These are phyloP conservation scores for Drosophila nr. fundita DNA, from an alignment of 2,888 invertebrate species.

Conservation along the genomic window DNA sequence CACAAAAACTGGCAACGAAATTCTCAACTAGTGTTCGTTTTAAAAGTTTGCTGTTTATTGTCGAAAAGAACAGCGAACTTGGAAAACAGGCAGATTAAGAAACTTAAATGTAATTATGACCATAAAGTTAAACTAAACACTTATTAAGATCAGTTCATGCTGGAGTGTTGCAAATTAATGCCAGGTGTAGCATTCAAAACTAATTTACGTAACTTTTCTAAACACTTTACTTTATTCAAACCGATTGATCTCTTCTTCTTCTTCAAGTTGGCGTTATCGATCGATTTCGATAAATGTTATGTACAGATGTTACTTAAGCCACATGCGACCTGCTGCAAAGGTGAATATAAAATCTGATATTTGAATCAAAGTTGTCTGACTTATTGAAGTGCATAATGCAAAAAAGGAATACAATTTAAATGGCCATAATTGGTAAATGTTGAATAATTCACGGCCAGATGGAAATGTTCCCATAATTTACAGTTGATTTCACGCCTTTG, in stretches of 20 bases:
- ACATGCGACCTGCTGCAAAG: too few species aligned
- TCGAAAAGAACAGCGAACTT: neutral
- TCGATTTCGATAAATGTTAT: neutral
- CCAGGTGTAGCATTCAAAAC: neutral
- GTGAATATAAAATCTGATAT: neutral
- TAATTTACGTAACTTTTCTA: too few species aligned
- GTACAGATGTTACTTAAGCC: neutral
- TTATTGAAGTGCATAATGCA: neutral
- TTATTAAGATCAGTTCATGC: neutral
- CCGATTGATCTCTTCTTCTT: neutral
- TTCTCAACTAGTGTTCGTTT: constrained; percentile 16
- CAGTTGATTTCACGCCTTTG: constrained; percentile 21
- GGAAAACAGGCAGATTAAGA: neutral
- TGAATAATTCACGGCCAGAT: neutral
- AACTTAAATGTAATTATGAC: neutral
- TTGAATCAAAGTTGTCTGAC: neutral
- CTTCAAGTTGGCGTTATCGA: neutral
- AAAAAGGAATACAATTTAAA: neutral
- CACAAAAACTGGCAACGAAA: constrained; percentile 26
- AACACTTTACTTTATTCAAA: too few species aligned
- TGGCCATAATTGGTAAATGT: neutral
- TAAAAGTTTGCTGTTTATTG: constrained; percentile 29
- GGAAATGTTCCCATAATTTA: constrained; percentile 21
- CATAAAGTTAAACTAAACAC: neutral
- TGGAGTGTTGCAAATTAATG: neutral